A percentile compares a stretch with the other conserved stretches of the same genome.
These are phyloP conservation scores for Macrostomum cliftonense DNA, from an alignment of 2,888 invertebrate genomes.

Conservation along the genomic window DNA sequence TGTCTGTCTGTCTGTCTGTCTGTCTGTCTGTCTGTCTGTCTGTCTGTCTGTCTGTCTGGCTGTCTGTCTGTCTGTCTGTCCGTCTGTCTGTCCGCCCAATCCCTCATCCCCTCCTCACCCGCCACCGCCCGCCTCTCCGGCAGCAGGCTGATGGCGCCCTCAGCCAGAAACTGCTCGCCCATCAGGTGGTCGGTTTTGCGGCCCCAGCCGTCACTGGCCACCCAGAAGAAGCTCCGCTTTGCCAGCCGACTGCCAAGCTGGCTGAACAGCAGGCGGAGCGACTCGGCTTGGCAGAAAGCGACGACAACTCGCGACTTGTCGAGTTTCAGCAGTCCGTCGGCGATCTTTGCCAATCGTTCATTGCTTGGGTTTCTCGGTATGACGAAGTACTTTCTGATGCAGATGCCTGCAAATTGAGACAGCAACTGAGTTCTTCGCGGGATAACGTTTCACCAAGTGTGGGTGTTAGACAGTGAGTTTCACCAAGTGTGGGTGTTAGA, in stretches of 20 bases:
- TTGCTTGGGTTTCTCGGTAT: constrained; percentile 44
- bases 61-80: too few species aligned
- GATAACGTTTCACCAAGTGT: too few species aligned
- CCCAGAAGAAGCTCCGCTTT: constrained; percentile 20
- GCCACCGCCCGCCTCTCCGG: too few species aligned
- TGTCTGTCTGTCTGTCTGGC: too few species aligned
- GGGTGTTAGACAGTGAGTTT: too few species aligned
- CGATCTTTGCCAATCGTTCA: constrained; percentile 46
- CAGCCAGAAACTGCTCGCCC: constrained; percentile 27
- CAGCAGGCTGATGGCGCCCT: constrained; percentile 19
- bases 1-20: too few species aligned
- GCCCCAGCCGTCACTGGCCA: constrained; percentile 37
- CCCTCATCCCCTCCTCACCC: constrained; percentile 19
- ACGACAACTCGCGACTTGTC: constrained; percentile 49
- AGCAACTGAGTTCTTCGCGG: too few species aligned
- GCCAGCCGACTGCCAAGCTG: constrained; percentile 15
- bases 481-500: too few species aligned
- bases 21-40: too few species aligned
- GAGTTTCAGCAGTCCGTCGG: constrained; percentile 42
- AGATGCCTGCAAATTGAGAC: constrained; percentile 33
- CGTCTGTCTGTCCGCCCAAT: too few species aligned
- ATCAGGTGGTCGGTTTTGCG: constrained; percentile 31
- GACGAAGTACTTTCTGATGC: constrained; percentile 47
- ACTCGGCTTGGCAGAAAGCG: constrained; percentile 54
- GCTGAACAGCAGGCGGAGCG: constrained; percentile 25